Evolutionary conservation across 2,797 vertebrate species (phyloP).

Genomic region (Galago senegalensis): DNA sequence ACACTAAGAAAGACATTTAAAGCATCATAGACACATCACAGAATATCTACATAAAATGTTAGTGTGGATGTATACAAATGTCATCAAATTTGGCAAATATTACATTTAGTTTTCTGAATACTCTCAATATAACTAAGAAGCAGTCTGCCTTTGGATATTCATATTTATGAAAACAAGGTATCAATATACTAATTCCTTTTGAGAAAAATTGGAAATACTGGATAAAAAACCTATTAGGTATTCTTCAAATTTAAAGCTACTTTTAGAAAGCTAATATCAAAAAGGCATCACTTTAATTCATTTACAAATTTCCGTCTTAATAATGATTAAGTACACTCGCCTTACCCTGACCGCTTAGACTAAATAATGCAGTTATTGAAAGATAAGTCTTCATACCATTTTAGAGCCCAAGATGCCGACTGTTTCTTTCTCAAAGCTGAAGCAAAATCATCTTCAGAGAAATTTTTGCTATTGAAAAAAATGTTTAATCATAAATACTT

Average conservation of each 20-base stretch:
- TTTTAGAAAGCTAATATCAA: constrained; percentile 34
- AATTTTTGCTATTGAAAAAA: constrained; percentile 92
- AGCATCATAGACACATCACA: constrained; percentile 49
- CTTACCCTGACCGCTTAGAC: constrained; percentile 9
- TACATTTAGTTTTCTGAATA: constrained; percentile 49
- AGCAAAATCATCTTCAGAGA: constrained; percentile 96
- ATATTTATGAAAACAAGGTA: constrained; percentile 31
- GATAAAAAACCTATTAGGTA: constrained; percentile 37
- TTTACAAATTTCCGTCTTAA: constrained; percentile 28
- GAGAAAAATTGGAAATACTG: constrained; percentile 32
- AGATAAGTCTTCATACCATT: constrained; percentile 92
- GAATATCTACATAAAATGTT: constrained; percentile 55
- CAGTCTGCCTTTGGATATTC: neutral
- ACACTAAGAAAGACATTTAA: constrained; percentile 91
- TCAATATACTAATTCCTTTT: constrained; percentile 19
- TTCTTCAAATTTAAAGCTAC: neutral
- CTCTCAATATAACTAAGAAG: neutral
- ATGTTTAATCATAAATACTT: constrained; percentile 64
- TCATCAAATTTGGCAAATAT: constrained; percentile 34
- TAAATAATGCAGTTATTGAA: constrained; percentile 19
- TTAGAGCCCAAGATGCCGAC: constrained; percentile 97
- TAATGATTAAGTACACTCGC: neutral
- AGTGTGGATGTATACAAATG: constrained; percentile 13
- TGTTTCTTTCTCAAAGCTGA: constrained; percentile 95
- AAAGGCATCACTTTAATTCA: constrained; percentile 47